Conservation (phyloP, 2,113 vertebrate species). For the Danionella cerebrum region DNA sequence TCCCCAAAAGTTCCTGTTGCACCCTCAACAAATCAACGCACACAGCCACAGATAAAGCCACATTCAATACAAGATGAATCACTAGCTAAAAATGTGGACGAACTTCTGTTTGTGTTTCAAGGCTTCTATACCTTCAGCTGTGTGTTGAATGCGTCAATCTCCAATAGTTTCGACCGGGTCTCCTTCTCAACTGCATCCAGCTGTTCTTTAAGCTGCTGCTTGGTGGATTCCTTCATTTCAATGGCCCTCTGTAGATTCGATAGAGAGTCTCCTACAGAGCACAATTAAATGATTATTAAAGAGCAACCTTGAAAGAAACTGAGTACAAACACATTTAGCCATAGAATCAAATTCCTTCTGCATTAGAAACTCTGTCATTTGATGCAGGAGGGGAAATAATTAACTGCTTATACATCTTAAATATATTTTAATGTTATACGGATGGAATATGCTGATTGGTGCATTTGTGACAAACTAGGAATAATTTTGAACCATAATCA, state of each 20-base stretch:
- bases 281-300: constrained; percentile 7
- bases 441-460: too few relatives aligned
- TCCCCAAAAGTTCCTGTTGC: not conserved
- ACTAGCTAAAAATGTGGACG: not conserved
- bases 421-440: too few relatives aligned
- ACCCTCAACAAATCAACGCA: too few relatives aligned
- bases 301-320: not conserved
- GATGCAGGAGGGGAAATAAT: too few relatives aligned
- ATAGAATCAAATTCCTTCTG: too few relatives aligned
- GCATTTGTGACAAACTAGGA: too few relatives aligned
- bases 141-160: constrained; percentile 95
- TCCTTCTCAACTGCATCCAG: constrained; percentile 90
- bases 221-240: constrained; percentile 81
- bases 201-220: constrained; percentile 85
- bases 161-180: constrained; percentile 87
- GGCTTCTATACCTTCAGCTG: constrained; percentile 82
- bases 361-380: too few relatives aligned
- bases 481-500: too few relatives aligned
- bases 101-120: not conserved
- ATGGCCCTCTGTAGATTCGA: constrained; percentile 85
- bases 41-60: not conserved
- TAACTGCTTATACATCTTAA: too few relatives aligned
- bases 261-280: constrained; percentile 80
- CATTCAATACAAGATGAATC: not conserved
- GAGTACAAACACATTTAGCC: too few relatives aligned